phyloP scores from a whole-genome alignment of 2,888 invertebrate genomes.

The Ochropleura plecta region DNA sequence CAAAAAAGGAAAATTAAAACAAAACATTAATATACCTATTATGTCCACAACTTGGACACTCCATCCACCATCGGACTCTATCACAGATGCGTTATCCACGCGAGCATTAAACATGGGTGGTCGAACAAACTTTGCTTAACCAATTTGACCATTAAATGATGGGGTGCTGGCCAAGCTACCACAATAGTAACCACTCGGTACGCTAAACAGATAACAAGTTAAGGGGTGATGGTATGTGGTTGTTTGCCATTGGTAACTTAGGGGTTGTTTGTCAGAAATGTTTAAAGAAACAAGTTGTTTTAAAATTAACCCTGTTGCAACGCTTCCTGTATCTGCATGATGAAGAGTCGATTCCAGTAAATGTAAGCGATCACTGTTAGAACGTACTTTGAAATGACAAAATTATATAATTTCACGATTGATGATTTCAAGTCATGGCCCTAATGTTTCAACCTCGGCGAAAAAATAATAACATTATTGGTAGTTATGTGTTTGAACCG shows the following conservation, averaged over 20 bases:
- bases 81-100: conserved; percentile 41
- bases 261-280: conserved; percentile 5
- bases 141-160: conserved; percentile 66
- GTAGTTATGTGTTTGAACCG: no score
- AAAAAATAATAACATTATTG: no score
- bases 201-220: conserved; percentile 46
- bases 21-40: no score
- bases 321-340: neutral
- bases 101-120: conserved; percentile 62
- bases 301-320: neutral
- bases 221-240: conserved; percentile 27
- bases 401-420: no score
- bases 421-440: no score
- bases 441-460: no score
- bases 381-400: no score
- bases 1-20: no score
- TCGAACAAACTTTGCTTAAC: conserved; percentile 65
- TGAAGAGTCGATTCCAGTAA: neutral
- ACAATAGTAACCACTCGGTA: conserved; percentile 32
- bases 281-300: neutral
- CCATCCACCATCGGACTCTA: neutral
- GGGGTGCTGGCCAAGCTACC: conserved; percentile 52
- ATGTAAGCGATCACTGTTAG: neutral
- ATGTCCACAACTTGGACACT: neutral
- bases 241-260: conserved; percentile 17